Evolutionary conservation across 2,797 vertebrate genomes (phyloP).

Genomic region (Holocentrus rufus): DNA sequence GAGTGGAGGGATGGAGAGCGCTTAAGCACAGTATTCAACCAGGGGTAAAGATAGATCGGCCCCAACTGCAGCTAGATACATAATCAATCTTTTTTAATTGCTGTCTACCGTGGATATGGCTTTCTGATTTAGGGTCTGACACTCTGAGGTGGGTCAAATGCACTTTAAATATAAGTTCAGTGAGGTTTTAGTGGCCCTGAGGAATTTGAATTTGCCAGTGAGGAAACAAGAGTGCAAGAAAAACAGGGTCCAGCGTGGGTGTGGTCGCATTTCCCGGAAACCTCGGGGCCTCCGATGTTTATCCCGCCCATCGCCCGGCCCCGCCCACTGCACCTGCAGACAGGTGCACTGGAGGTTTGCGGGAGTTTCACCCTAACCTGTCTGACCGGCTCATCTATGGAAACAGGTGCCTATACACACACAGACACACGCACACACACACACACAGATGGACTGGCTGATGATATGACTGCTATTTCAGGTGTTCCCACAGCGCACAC

Average conservation of each 20-base stretch:
- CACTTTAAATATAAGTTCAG: constrained; percentile 1
- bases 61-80: background rate
- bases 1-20: constrained; percentile 24
- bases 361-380: constrained; percentile 83
- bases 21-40: constrained; percentile 44
- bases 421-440: constrained; percentile 11
- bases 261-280: constrained; percentile 43
- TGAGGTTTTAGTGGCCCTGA: background rate
- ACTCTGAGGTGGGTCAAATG: background rate
- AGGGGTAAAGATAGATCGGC: constrained; percentile 9
- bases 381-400: constrained; percentile 67
- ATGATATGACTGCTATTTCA: background rate
- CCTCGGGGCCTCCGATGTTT: background rate
- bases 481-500: constrained; percentile 13
- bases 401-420: constrained; percentile 28
- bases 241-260: background rate
- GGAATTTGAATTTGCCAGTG: constrained; percentile 35
- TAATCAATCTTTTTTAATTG: constrained; percentile 26
- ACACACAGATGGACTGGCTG: constrained; percentile 2
- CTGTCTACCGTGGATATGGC: background rate
- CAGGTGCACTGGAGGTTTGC: constrained; percentile 64
- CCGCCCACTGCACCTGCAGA: constrained; percentile 48
- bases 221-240: background rate
- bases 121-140: background rate
- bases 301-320: background rate